Evolutionary conservation across 1,140 invertebrate species (phyloP), one percentile per base, ranked within the genome.

Genomic region (Leptopilina boulardi): DNA sequence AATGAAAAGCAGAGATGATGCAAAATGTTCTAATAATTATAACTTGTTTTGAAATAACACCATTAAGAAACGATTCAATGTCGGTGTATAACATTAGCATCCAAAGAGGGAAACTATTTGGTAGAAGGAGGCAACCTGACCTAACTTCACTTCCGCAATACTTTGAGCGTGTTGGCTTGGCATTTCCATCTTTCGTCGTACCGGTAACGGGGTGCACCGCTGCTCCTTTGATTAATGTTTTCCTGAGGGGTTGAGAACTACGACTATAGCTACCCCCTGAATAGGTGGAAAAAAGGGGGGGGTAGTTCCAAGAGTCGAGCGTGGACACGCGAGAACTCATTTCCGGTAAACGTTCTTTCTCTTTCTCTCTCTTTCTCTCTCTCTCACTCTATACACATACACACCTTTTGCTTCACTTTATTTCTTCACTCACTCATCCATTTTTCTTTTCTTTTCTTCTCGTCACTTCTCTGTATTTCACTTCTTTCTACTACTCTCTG

Each of bases 261-360:
- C 34, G 34, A 77, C 76, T 71, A n/a, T n/a, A 77, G 18, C 44
- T 23, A 71, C 38, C 47, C n/a, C 38, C 44, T 38, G 77, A 30
- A 19, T 66, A 78, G 76, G n/a, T 15, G 19, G 70, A 42, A 23
- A 9, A 34, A 34, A 34, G 34, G 34, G 34, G 8, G 34, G 34
- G 18, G 54, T 70, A 74, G 73, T 81, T 83, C 80, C 82, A 80
- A 84, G 83, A 82, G 79, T 51, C 80, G 41, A 86, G 78, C 83
- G 80, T 85, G 85, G 85, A 86, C 86, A 88, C 83, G 82, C 83
- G 84, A 88, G 83, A 88, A 88, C 87, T 88, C 86, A 88, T 88
- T 88, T 88, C 87, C 87, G 86, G 78, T 80, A 77, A 76, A 80
- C 79, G 75, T 59, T 77, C 71, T 79, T 15, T 23, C 21, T 30